phyloP scores from a whole-genome alignment of 1,140 invertebrate genomes.

The Hormaphis cornu region DNA sequence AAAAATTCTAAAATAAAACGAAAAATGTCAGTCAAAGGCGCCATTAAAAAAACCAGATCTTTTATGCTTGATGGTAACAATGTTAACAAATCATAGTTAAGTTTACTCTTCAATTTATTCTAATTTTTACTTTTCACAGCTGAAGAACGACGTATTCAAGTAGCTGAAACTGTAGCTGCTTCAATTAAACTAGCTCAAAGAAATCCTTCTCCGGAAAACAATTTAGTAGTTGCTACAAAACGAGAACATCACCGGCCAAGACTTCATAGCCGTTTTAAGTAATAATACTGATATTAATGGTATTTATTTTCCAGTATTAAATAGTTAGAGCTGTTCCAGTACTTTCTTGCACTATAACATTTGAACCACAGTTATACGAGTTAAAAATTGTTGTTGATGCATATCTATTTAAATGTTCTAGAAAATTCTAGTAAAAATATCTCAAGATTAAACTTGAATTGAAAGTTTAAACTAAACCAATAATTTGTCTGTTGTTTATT shows the following conservation, averaged over 20 bases:
- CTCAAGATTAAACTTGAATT: too few relatives aligned
- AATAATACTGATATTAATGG: background rate
- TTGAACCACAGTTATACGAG: too few relatives aligned
- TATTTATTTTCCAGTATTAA: too few relatives aligned
- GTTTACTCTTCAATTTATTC: background rate
- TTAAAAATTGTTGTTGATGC: too few relatives aligned
- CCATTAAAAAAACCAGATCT: conserved; percentile 76
- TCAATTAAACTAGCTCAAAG: background rate
- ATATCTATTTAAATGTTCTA: too few relatives aligned
- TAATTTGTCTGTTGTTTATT: too few relatives aligned
- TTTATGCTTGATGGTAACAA: conserved; percentile 50
- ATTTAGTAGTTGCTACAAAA: background rate
- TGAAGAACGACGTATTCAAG: conserved; percentile 22
- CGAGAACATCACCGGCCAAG: background rate
- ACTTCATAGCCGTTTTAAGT: conserved; percentile 5
- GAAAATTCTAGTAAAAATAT: too few relatives aligned
- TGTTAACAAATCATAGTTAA: background rate
- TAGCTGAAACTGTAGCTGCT: background rate
- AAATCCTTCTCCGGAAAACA: background rate
- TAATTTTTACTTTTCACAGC: background rate
- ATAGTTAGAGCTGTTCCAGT: too few relatives aligned
- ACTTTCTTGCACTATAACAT: too few relatives aligned
- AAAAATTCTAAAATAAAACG: conserved; percentile 45
- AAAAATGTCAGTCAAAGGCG: conserved; percentile 72
- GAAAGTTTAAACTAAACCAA: too few relatives aligned